These are phyloP conservation scores for Ciconia nigra DNA, from an alignment of 2,797 vertebrate genomes.

Conservation along the genomic window DNA sequence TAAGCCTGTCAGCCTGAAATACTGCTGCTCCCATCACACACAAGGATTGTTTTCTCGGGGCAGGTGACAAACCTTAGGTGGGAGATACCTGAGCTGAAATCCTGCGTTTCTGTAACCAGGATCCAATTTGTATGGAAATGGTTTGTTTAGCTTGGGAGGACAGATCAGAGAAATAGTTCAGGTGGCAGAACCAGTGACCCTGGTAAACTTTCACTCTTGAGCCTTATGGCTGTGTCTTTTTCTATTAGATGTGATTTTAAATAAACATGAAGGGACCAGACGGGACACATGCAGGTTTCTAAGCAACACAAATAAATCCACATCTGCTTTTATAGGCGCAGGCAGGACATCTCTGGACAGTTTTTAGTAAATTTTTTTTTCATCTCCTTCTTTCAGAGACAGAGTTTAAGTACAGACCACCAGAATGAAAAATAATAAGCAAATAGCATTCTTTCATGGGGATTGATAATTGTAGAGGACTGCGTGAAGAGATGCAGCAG, in stretches of 20 bases:
- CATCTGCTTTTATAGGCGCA: not conserved
- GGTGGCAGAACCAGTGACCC: slow-evolving; percentile 45
- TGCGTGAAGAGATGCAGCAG: not conserved
- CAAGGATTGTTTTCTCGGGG: not conserved
- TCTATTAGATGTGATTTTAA: slow-evolving; percentile 57
- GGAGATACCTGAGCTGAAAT: not conserved
- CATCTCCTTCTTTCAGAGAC: not conserved
- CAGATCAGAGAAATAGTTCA: slow-evolving; percentile 12
- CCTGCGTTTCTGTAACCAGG: not conserved
- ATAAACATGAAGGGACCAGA: slow-evolving; percentile 59
- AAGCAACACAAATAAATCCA: slow-evolving; percentile 40
- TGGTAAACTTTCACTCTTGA: slow-evolving; percentile 32
- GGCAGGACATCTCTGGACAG: not conserved
- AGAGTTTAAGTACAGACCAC: not conserved
- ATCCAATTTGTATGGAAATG: not conserved
- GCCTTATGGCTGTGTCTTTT: slow-evolving; percentile 44
- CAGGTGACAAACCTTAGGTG: not conserved
- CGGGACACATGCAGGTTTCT: slow-evolving; percentile 26
- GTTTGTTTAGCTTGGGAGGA: not conserved
- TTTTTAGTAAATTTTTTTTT: not conserved
- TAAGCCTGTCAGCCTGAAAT: not conserved
- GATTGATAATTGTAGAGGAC: not conserved
- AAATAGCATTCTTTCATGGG: not conserved
- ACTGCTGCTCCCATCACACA: not conserved
- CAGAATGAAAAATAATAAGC: not conserved